A percentile compares a stretch with the other conserved stretches of the same genome.
Evolutionary conservation across 2,888 invertebrate genomes (phyloP).

Genomic region (Muschampia staudingeri): DNA sequence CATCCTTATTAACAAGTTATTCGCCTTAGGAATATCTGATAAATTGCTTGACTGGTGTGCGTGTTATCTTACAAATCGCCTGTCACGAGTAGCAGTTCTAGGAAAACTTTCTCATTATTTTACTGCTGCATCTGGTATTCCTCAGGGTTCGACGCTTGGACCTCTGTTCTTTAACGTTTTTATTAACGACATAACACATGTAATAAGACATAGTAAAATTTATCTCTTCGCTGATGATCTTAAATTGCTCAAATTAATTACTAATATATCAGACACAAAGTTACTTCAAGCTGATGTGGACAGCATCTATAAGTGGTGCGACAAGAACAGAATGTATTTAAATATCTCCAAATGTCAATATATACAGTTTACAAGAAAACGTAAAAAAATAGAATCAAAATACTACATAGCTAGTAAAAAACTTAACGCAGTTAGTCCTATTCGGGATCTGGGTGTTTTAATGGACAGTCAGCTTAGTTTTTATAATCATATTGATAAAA

Average conservation of each 20-base stretch:
- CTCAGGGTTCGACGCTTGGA: slow-evolving; percentile 15
- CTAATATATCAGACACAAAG: slow-evolving; percentile 13
- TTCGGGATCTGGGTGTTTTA: background rate
- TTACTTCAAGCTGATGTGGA: slow-evolving; percentile 58
- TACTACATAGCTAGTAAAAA: background rate
- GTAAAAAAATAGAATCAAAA: background rate
- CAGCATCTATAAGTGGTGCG: slow-evolving; percentile 50
- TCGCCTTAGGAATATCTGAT: slow-evolving; percentile 11
- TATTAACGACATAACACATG: slow-evolving; percentile 26
- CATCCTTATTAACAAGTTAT: slow-evolving; percentile 18
- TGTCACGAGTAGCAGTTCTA: background rate
- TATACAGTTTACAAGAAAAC: slow-evolving; percentile 59
- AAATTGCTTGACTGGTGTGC: slow-evolving; percentile 17
- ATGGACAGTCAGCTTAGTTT: background rate
- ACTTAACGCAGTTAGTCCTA: background rate
- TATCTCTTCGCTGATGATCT: slow-evolving; percentile 11
- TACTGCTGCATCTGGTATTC: slow-evolving; percentile 17
- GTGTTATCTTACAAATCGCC: slow-evolving; percentile 8
- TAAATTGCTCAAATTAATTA: background rate
- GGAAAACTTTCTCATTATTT: background rate
- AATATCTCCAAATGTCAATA: slow-evolving; percentile 55
- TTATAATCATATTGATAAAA: background rate
- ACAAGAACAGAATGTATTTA: slow-evolving; percentile 48
- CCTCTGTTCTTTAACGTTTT: slow-evolving; percentile 25
- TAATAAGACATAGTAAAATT: background rate